Base-by-base conservation (phyloP, 1,140 invertebrate species). In the Varroa destructor region DNA sequence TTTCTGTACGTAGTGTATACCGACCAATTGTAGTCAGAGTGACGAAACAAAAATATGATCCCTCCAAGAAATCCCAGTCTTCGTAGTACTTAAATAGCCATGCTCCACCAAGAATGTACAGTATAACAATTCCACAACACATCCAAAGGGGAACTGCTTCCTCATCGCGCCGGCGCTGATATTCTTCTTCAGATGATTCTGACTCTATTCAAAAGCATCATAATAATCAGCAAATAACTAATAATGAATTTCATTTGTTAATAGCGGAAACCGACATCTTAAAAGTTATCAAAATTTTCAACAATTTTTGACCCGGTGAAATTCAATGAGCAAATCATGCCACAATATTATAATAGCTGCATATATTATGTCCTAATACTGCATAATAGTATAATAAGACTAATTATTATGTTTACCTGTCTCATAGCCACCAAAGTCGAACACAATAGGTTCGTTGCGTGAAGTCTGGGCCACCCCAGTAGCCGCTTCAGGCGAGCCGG, bases 41-140 rank as follows among this genome's bases (percentile, higher is more conserved):
- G 73, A 96, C 93, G 80, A 96, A 96, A 79, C 91, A 95, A 79
- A 96, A 97, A 80, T 93, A 97, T 75, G 88, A 87, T 40, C 91
- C 90, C 77, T 97, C 93, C 14, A 97, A 81, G 42, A 91, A 84
- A 43, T 85, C 88, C 93, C 93, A 97, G 58, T 87, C 81, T 76
- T 90, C 83, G 78, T 88, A 88, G n/a, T 77, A 73, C 10, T 77
- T 89, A 80, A 98, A 98, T 67, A 97, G 83, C 71, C 93, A 83
- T 0, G 93, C 90, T 0, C 95, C 95, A 40, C 89, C 86, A 73
- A 88, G 88, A 77, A 98, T 87, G 80, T 97, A 97, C 70, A 87
- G 84, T 25, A 91, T 81, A 74, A 98, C 88, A 14, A 97, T 88
- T 57, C 91, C 81, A 76, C 97, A 83, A 75, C 93, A 95, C 5